Evolutionary conservation across 2,888 invertebrate genomes (phyloP).

Genomic region (Timandra comae): DNA sequence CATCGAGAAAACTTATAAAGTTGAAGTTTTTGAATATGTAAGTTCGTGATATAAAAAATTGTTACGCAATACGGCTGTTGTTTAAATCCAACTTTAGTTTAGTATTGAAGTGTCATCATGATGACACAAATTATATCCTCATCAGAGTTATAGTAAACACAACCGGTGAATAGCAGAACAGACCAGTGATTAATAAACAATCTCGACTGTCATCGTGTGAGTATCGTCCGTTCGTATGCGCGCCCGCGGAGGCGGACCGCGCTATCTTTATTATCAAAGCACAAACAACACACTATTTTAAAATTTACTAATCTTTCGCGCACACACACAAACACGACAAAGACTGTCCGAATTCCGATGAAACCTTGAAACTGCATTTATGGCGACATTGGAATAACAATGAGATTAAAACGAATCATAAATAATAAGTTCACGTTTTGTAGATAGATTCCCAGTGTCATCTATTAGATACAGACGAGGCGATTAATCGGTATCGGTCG

Average conservation of each 20-base stretch:
- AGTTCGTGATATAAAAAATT: no score
- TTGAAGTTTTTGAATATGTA: no score
- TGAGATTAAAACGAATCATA: slow-evolving; percentile 44
- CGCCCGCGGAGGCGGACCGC: slow-evolving; percentile 16
- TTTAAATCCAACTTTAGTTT: no score
- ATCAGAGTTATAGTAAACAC: slow-evolving; percentile 17
- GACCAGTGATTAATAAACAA: slow-evolving; percentile 17
- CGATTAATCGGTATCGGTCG: no score
- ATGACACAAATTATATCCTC: slow-evolving; percentile 13
- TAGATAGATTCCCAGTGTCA: slow-evolving; percentile 11
- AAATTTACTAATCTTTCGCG: slow-evolving; percentile 37
- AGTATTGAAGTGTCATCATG: no score
- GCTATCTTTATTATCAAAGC: slow-evolving; percentile 44
- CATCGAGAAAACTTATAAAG: no score
- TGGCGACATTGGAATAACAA: slow-evolving; percentile 53
- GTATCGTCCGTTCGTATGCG: slow-evolving; percentile 5
- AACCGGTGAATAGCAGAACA: slow-evolving; percentile 11
- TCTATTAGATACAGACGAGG: no score
- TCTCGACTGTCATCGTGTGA: slow-evolving; percentile 7
- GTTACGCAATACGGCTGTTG: no score
- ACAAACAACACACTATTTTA: slow-evolving; percentile 44
- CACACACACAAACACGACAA: slow-evolving; percentile 38
- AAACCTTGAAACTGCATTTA: slow-evolving; percentile 58
- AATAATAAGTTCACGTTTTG: slow-evolving; percentile 34
- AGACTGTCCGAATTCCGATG: slow-evolving; percentile 25